A percentile compares a stretch with the other conserved stretches of the same genome.
Evolutionary conservation across 1,140 invertebrate genomes (phyloP).

Genomic region (Lamellibrachia luymesi): DNA sequence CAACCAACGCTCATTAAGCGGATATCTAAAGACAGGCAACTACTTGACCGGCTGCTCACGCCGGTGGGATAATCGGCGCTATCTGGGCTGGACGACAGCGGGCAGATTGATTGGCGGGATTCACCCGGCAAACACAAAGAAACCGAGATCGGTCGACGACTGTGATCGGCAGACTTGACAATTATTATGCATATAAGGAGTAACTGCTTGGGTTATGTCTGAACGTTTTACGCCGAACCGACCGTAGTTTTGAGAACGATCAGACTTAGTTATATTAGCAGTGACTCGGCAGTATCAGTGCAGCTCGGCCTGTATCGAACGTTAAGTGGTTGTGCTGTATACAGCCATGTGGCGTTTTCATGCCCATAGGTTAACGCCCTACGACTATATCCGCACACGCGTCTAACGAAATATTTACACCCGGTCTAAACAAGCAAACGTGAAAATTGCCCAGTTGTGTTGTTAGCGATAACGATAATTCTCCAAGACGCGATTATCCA

Average conservation of each 20-base stretch:
- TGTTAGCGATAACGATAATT: no score
- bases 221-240: background rate
- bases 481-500: background rate
- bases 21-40: background rate
- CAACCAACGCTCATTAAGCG: background rate
- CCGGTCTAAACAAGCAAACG: background rate
- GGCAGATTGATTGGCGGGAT: background rate
- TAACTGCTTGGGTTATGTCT: background rate
- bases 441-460: background rate
- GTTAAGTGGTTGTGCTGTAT: background rate
- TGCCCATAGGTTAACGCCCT: background rate
- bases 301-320: background rate
- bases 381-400: background rate
- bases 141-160: background rate
- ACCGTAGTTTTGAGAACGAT: background rate
- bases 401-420: background rate
- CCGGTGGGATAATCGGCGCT: background rate
- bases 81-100: background rate
- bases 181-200: background rate
- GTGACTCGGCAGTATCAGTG: background rate
- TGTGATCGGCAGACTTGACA: background rate
- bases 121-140: background rate
- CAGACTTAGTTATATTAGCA: background rate
- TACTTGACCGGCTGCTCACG: background rate
- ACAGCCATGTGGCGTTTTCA: background rate